Conservation (phyloP, 2,797 vertebrate genomes). For the Nannoperca australis region DNA sequence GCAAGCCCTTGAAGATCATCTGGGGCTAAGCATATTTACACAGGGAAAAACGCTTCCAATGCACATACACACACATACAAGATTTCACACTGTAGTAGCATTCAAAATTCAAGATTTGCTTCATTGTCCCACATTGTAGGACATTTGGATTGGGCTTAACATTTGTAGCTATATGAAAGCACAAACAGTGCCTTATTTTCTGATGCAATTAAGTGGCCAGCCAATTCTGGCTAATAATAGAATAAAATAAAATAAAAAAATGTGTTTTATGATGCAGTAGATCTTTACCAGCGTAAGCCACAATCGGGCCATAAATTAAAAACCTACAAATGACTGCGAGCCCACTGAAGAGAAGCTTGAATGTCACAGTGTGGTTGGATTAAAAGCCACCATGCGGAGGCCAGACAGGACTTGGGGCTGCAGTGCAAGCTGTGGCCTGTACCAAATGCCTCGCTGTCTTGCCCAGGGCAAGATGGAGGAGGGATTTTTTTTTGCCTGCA, state of each 20-base stretch:
- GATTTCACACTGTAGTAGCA: constrained; percentile 10
- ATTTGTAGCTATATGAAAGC: constrained; percentile 3
- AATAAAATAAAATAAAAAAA: background rate
- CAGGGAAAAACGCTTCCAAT: constrained; percentile 54
- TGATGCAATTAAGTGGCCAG: background rate
- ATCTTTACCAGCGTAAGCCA: background rate
- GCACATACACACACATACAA: constrained; percentile 28
- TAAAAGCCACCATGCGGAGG: constrained; percentile 80
- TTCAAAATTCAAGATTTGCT: background rate
- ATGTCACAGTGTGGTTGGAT: constrained; percentile 70
- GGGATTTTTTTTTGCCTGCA: constrained; percentile 40
- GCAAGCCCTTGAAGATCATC: constrained; percentile 80
- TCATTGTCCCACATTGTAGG: too few relatives aligned
- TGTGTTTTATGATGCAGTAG: background rate
- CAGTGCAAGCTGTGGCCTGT: constrained; percentile 82
- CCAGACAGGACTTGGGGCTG: constrained; percentile 82
- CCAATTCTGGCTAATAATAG: background rate
- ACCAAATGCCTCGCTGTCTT: constrained; percentile 84
- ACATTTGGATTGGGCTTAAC: background rate
- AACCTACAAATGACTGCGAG: constrained; percentile 7
- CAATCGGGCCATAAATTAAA: constrained; percentile 7
- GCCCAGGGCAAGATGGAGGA: constrained; percentile 64
- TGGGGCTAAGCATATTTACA: constrained; percentile 70
- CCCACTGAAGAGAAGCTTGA: constrained; percentile 50
- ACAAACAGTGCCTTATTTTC: background rate